Base-by-base conservation (phyloP, 1,140 invertebrate genomes). In the Cydia pomonella region DNA sequence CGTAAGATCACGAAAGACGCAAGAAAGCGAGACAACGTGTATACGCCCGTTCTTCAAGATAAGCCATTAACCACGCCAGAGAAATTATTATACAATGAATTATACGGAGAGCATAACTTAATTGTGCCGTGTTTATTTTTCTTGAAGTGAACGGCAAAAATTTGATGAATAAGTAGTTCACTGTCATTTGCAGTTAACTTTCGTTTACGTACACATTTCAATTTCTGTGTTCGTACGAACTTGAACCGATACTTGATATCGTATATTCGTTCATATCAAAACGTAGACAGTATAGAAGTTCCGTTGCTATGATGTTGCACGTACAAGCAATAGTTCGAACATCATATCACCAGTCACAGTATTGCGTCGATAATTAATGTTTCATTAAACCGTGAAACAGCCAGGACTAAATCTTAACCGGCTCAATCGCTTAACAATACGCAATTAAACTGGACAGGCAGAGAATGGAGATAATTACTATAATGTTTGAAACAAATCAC, bases 21-120 rank as follows among this genome's bases (percentile, higher is more conserved):
- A 69, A 84, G 84, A 84, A 84, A 85, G 84, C 84, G 82, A 81
- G 76, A 82, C 84, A 79, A 74, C 73, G 62, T 72, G 73, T 76
- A 74, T 79, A 78, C 77, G 75, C 71, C 73, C 77, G 75, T 77
- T 78, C 78, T 33, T 79, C 38, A 41, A 73, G 71, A 73, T 75
- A 73, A 75, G 50, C 64, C 75, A 75, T 75, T 76, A n/a, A 75
- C 59, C 76, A 76, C 77, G 76, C 76, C 33, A 80, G 73, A 66
- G 69, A 75, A 76, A 74, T 80, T 73, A 77, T 59, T 72, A 75
- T 75, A 73, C 63, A 33, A 69, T 64, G 41, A 69, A 33, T 69
- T 69, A 69, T 33, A 38, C 64, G 23, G 25, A n/a, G 25, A 66
- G 63, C 10, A 66, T 66, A 33, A 66, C 25, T 29, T 53, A 18